Percentiles rank a stretch among this genome's conserved stretches.
phyloP scores from a whole-genome alignment of 2,797 vertebrate genomes.

The Hybognathus amarus region DNA sequence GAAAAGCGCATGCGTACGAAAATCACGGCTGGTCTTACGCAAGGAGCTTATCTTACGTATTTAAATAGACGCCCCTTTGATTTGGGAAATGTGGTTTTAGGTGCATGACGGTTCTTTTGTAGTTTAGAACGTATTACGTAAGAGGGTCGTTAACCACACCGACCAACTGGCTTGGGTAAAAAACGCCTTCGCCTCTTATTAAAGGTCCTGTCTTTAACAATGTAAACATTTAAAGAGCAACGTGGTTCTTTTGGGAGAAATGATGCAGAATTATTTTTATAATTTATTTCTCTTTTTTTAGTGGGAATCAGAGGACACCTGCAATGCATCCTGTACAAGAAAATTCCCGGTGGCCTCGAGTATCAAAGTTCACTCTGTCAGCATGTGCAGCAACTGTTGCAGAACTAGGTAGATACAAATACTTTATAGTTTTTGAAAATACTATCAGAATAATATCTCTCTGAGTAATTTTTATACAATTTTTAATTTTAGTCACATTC shows the following conservation, averaged over 20 bases:
- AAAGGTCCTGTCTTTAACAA: constrained; percentile 7
- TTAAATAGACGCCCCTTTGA: not conserved
- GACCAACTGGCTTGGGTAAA: constrained; percentile 4
- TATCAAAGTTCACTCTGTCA: constrained; percentile 82
- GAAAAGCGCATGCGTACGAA: not conserved
- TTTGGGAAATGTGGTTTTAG: constrained; percentile 42
- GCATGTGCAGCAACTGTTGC: constrained; percentile 83
- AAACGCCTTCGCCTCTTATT: not conserved
- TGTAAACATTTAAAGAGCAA: constrained; percentile 35
- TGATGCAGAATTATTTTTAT: not conserved
- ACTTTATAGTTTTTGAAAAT: not conserved
- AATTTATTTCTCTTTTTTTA: not conserved
- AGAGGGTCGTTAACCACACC: constrained; percentile 14
- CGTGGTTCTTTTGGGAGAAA: not conserved
- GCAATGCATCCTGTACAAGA: constrained; percentile 50
- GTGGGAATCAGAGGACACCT: not conserved
- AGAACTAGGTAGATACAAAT: constrained; percentile 78
- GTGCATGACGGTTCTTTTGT: not conserved
- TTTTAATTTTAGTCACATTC: constrained; percentile 78
- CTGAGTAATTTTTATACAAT: constrained; percentile 13
- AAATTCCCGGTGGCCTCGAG: constrained; percentile 74
- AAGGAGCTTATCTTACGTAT: not conserved
- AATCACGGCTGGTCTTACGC: not conserved
- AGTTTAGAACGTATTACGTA: not conserved
- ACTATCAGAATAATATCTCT: constrained; percentile 9